These are phyloP conservation scores for Frieseomelitta varia DNA, from an alignment of 1,140 invertebrate species.

Conservation along the genomic window DNA sequence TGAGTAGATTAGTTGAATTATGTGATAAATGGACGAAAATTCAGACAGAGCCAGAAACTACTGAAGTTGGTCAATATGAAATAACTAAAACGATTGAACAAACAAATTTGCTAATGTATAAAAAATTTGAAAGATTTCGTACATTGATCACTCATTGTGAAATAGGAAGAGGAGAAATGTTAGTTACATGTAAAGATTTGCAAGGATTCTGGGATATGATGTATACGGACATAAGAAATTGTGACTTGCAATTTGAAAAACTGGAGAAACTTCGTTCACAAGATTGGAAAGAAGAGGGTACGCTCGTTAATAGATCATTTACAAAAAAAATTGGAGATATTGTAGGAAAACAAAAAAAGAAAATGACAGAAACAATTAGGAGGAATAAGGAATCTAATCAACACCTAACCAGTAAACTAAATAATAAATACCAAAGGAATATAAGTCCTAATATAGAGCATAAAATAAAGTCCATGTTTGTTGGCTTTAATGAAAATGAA, in stretches of 20 bases:
- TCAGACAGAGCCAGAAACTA: constrained; percentile 60
- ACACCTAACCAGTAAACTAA: neutral
- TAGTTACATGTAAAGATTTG: constrained; percentile 85
- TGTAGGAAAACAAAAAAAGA: constrained; percentile 70
- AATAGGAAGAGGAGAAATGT: constrained; percentile 83
- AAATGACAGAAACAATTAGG: constrained; percentile 14
- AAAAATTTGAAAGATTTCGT: constrained; percentile 87
- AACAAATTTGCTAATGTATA: constrained; percentile 85
- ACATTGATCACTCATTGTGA: constrained; percentile 86
- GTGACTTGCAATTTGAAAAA: constrained; percentile 83
- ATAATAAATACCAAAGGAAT: neutral
- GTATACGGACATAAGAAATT: constrained; percentile 85
- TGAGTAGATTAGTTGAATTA: constrained; percentile 75
- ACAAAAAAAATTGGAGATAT: constrained; percentile 66
- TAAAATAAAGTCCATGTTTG: constrained; percentile 14
- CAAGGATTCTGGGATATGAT: constrained; percentile 92
- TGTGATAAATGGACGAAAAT: constrained; percentile 80
- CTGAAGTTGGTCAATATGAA: constrained; percentile 82
- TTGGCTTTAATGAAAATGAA: neutral
- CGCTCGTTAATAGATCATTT: constrained; percentile 68
- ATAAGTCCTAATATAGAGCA: neutral
- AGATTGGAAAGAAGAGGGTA: constrained; percentile 80
- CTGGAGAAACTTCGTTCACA: constrained; percentile 80
- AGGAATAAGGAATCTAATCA: neutral
- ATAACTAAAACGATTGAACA: constrained; percentile 87